Conservation (phyloP, 2,797 vertebrate species). For the Tokudaia muenninki region DNA sequence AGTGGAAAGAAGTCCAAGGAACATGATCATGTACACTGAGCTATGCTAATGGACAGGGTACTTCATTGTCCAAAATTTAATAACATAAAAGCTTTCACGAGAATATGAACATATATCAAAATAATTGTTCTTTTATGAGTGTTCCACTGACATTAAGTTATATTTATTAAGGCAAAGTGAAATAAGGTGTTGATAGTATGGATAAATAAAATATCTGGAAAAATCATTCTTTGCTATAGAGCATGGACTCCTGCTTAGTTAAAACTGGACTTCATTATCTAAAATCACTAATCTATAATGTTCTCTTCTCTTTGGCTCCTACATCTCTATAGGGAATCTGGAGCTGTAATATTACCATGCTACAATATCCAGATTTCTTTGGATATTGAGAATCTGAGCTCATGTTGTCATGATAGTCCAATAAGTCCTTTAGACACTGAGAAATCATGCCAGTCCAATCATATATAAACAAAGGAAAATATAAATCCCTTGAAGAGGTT, state of each 20-base stretch:
- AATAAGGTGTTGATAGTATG: neutral
- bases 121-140: neutral
- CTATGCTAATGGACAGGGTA: neutral
- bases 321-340: neutral
- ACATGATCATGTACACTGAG: neutral
- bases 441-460: neutral
- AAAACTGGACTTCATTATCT: neutral
- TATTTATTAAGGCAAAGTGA: neutral
- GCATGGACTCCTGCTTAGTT: neutral
- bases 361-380: neutral
- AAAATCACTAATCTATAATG: neutral
- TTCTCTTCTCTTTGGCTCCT: neutral
- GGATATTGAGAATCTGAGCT: neutral
- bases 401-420: neutral
- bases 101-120: neutral
- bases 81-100: neutral
- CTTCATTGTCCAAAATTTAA: neutral
- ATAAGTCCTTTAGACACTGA: neutral
- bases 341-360: neutral
- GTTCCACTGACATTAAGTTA: neutral
- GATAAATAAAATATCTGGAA: too few species aligned
- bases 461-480: neutral
- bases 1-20: neutral
- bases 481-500: neutral
- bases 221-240: neutral